phyloP scores from a whole-genome alignment of 1,140 invertebrate genomes.

The Drosophila varians region DNA sequence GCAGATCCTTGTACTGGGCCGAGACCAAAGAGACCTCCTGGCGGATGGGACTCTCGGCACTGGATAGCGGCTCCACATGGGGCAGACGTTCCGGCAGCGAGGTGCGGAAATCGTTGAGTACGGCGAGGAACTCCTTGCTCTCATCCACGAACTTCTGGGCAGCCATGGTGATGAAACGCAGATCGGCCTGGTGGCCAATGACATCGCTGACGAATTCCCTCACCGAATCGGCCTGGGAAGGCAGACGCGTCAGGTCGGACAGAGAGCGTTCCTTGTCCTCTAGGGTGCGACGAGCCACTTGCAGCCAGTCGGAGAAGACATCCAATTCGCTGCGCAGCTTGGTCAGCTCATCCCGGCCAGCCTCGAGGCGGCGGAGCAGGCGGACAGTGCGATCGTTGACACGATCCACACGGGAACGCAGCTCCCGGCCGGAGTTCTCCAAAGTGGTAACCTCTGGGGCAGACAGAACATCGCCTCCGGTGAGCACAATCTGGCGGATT shows the following conservation, averaged over 20 bases:
- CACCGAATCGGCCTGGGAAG: slow-evolving; percentile 89
- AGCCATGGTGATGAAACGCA: slow-evolving; percentile 96
- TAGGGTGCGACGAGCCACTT: slow-evolving; percentile 90
- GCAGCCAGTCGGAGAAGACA: slow-evolving; percentile 93
- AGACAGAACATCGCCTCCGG: slow-evolving; percentile 94
- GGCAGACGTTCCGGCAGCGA: slow-evolving; percentile 90
- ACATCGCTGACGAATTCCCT: slow-evolving; percentile 96
- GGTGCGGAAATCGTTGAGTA: slow-evolving; percentile 93
- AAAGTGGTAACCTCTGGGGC: slow-evolving; percentile 93
- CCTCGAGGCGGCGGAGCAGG: slow-evolving; percentile 89
- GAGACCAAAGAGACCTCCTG: slow-evolving; percentile 89
- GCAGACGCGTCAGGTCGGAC: slow-evolving; percentile 90
- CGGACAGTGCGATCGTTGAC: slow-evolving; percentile 91
- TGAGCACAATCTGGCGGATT: slow-evolving; percentile 94
- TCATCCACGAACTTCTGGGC: slow-evolving; percentile 97
- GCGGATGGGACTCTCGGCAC: slow-evolving; percentile 88
- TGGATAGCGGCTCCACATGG: slow-evolving; percentile 88
- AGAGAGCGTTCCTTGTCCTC: slow-evolving; percentile 94
- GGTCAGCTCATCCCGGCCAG: slow-evolving; percentile 93
- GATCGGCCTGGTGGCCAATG: slow-evolving; percentile 96
- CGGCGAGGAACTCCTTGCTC: slow-evolving; percentile 93
- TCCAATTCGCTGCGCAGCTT: slow-evolving; percentile 91
- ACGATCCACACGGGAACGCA: slow-evolving; percentile 93
- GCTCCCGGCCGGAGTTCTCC: slow-evolving; percentile 91
- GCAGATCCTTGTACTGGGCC: slow-evolving; percentile 89